Base-by-base conservation (phyloP, 2,113 vertebrate species). In the Chamaea fasciata region DNA sequence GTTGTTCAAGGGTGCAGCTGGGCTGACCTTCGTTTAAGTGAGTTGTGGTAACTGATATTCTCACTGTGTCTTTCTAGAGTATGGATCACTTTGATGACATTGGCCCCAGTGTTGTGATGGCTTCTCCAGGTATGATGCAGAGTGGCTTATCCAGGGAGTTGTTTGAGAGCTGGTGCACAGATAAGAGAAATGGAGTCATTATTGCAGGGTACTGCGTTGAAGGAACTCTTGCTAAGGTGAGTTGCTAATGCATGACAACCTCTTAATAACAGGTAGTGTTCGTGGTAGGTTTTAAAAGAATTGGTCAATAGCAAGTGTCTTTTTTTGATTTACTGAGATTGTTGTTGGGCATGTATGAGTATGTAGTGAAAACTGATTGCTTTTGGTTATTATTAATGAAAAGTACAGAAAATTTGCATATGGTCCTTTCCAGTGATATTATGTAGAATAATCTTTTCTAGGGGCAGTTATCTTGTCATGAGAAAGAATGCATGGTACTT, bases 1-100 rank as follows among this genome's bases (percentile, higher is more conserved):
- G 0, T 53, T 37, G 27, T 69, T 46, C 6, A 73, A 35, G 56
- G 62, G 11, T 75, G 52, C 26, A 68, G 39, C 50, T 60, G 49
- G 3, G 55, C 65, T 47, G 15, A 37, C 18, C 22, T 75, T 70
- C 0, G 0, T 64, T 31, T 23, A 10, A 71, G 18, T 33, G 35
- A 63, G 42, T 13, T 56, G 28, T 11, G 15, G 23, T 59, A 57
- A 46, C 39, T 47, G 39, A 11, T 76, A 1, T 7, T 78, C 24
- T 39, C 74, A 28, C 62, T 79, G 10, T 90, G 50, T 67, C 55
- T 44, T 7, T 88, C 22, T 95, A 99, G 99, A 99, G 99, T 80
- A 99, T 99, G 99, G 99, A 99, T 94, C 99, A 99, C 85, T 99
- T 99, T 60, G 99, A 99, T 86, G 99, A 99, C 96, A 99, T 99